These are phyloP conservation scores for Tamandua tetradactyla DNA, from an alignment of 2,797 vertebrate genomes.

Conservation along the genomic window DNA sequence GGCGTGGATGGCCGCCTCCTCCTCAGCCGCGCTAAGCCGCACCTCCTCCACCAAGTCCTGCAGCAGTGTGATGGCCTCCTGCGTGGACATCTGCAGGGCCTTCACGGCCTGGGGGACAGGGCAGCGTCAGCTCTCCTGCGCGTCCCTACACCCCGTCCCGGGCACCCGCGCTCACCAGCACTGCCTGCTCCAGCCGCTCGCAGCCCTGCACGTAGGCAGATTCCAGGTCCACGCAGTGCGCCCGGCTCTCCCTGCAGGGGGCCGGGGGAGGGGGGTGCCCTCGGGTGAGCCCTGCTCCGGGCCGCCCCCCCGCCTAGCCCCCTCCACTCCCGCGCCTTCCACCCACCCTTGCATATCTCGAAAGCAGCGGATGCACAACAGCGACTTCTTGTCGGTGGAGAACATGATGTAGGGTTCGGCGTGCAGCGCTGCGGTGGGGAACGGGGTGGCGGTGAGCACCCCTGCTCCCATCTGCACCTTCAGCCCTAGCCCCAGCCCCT, in stretches of 20 bases:
- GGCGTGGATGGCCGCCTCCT: constrained; percentile 92
- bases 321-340: neutral
- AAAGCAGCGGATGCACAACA: constrained; percentile 98
- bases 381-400: constrained; percentile 95
- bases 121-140: neutral
- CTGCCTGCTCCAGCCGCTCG: constrained; percentile 95
- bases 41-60: constrained; percentile 96
- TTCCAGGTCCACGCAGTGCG: constrained; percentile 97
- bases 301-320: neutral
- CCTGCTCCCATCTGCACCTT: no score
- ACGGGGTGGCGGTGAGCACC: neutral
- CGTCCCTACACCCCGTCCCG: rapidly evolving
- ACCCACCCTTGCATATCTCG: constrained; percentile 97
- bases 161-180: constrained; percentile 87
- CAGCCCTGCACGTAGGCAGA: constrained; percentile 95
- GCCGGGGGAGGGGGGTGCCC: rapidly evolving
- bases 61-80: constrained; percentile 93
- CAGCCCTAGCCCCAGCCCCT: rapidly evolving
- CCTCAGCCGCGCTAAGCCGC: constrained; percentile 92
- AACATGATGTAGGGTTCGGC: constrained; percentile 96
- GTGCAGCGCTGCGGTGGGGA: constrained; percentile 88
- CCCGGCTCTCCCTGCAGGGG: constrained; percentile 91
- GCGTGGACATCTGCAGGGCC: constrained; percentile 91
- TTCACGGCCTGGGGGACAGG: constrained; percentile 86
- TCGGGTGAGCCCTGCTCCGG: neutral